These are phyloP conservation scores for Dromaius novaehollandiae DNA, from an alignment of 2,113 vertebrate genomes.

Conservation along the genomic window DNA sequence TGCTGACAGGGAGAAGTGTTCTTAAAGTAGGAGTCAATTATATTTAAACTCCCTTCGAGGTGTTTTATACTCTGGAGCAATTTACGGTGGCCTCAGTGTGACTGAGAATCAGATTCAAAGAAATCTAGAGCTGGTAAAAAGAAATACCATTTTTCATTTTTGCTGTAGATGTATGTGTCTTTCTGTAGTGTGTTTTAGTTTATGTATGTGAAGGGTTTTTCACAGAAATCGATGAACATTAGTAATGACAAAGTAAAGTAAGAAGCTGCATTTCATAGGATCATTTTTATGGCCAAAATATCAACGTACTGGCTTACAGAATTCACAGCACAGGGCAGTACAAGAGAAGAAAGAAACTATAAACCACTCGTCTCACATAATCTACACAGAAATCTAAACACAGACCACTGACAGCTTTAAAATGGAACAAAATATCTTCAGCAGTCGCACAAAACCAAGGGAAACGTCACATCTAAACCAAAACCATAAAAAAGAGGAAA, in stretches of 20 bases:
- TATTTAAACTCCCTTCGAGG: background rate
- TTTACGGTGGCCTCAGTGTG: background rate
- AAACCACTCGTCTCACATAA: conserved; percentile 10
- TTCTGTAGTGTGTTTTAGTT: background rate
- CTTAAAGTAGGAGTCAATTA: conserved; percentile 32
- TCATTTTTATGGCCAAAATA: conserved; percentile 26
- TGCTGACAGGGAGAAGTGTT: background rate
- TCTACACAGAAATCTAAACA: conserved; percentile 37
- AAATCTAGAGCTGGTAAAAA: background rate
- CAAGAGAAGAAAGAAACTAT: background rate
- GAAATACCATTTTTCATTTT: background rate
- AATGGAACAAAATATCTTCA: conserved; percentile 46
- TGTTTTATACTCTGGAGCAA: background rate
- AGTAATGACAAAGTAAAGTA: background rate
- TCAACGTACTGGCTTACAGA: background rate
- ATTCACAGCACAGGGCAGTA: background rate
- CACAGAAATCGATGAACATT: conserved; percentile 45
- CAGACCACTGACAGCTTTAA: conserved; percentile 43
- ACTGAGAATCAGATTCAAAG: background rate
- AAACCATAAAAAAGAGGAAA: conserved; percentile 15
- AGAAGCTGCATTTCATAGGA: conserved; percentile 3
- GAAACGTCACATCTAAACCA: conserved; percentile 21
- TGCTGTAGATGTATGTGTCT: background rate
- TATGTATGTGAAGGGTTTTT: conserved; percentile 22
- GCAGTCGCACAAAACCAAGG: background rate